Percentiles rank a stretch among this genome's conserved stretches.
Evolutionary conservation across 2,113 vertebrate species (phyloP).

Genomic region (Dunckerocampus dactyliophorus): DNA sequence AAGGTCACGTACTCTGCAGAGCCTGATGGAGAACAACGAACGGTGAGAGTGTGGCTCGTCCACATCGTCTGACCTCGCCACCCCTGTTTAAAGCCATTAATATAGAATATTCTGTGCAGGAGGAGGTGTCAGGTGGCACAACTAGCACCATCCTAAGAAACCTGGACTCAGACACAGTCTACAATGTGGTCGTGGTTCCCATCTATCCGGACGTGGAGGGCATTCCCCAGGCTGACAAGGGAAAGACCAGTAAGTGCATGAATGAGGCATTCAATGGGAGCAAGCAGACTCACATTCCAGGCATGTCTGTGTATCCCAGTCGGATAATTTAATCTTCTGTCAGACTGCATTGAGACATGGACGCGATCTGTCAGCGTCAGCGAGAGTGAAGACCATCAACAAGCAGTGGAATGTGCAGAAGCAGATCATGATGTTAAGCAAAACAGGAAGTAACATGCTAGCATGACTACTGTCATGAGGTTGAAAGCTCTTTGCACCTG

Average conservation of each 20-base stretch:
- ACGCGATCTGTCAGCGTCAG: not conserved
- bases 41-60: conserved; percentile 63
- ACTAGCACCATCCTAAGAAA: conserved; percentile 69
- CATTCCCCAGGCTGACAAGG: conserved; percentile 79
- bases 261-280: not conserved
- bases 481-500: too few species aligned
- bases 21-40: conserved; percentile 70
- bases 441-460: too few species aligned
- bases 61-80: not conserved
- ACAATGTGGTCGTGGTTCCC: conserved; percentile 70
- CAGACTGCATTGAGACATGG: not conserved
- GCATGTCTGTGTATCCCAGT: not conserved
- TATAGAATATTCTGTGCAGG: conserved; percentile 62
- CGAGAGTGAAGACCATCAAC: not conserved
- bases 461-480: too few species aligned
- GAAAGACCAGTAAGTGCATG: conserved; percentile 84
- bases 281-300: conserved; percentile 3
- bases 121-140: conserved; percentile 86
- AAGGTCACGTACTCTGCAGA: conserved; percentile 80
- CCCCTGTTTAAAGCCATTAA: conserved; percentile 1
- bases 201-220: conserved; percentile 84
- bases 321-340: conserved; percentile 8
- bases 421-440: too few species aligned
- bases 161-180: conserved; percentile 61
- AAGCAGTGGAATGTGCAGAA: not conserved